Evolutionary conservation across 2,113 vertebrate species (phyloP), one percentile per base, ranked within the genome.

Genomic region (Engystomops pustulosus): DNA sequence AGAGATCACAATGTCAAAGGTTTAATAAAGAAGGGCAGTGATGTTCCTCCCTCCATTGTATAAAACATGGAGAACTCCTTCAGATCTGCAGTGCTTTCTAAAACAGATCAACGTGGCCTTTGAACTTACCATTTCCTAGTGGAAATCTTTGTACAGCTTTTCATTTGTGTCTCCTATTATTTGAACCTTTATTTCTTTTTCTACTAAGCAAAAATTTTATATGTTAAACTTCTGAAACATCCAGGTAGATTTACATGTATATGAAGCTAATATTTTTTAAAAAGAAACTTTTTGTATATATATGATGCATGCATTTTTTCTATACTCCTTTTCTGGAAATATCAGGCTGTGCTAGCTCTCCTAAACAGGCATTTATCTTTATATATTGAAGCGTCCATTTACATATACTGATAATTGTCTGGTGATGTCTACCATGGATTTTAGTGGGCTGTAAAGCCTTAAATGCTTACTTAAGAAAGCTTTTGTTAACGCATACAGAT

Each of bases 251-350:
- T 93, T 90, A 93, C 94, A 88, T 94, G 93, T 94, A 94, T 94
- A 94, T 94, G 93, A 93, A 93, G 93, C 92, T 92, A 91, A 93
- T 93, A 94, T 94, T 94, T 95, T 94, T 93, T 87, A 93, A 94
- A 51, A 65, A 84, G 32, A 92, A 68, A 90, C 88, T 93, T 95
- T n/a, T 93, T 95, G 94, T 95, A 94, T 89, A 94, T 89, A 94
- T 94, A 95, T 85, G 90, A 89, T 93, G 94, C 94, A 94, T 93
- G 93, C 91, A 36, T 49, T 75, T 72, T 93, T 93, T 84, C 45
- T 84, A 78, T 84, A 92, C 93, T n/a, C 90, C 92, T 34, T 94
- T 93, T 94, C 89, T 91, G 87, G 89, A 85, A 87, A 91, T 90
- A 90, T 88, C 90, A 90, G 90, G 88, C 89, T 86, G 91, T 91